Base-by-base conservation (phyloP, 2,113 vertebrate species). In the Rhinolophus ferrumequinum region DNA sequence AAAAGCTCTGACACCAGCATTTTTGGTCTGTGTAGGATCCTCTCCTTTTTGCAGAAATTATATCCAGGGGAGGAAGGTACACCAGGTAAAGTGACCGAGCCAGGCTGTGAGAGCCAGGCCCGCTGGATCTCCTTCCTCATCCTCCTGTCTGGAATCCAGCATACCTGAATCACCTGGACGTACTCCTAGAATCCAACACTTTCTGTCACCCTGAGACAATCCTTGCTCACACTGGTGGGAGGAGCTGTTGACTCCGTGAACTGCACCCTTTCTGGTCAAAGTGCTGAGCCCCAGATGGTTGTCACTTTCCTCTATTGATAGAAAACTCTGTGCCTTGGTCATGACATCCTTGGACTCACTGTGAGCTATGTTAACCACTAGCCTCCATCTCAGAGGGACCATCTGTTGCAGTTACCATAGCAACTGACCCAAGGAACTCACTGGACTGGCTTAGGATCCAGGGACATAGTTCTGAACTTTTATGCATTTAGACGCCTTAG, bases 1-100 rank as follows among this genome's bases (percentile, higher is more conserved):
- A 16, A 99, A 99, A 97, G 98, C 98, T 0, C 99, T 99, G 58
- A 99, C 98, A 1, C 99, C 99, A 0, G 98, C 98, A 3, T 99
- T 99, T 97, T 97, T 99, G 75, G 91, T 99, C 15, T 98, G 99
- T 97, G 99, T 98, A 4, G 98, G 98, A 28, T 96, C 11, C 52
- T 99, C 99, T 2, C 52, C 98, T 3, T 99, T 99, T 97, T 98
- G 89, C 8, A 98, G 98, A 98, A 98, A 98, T 92, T 99, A 99
- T 95, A 98, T 99, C 95, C 98, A 90, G 21, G 98, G 97, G 73
- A 99, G 98, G 98, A 99, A 98, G 81, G 98, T 99, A 6, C 94
- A 98, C 80, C 82, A 90, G 82, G 85, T 99, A 2, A 98, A 97
- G 97, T 13, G 87, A 98, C 76, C 2, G 8, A 44, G 73, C 84